Evolutionary conservation across 2,888 invertebrate species (phyloP), one percentile per base, ranked within the genome.

Genomic region (Catocala nupta): DNA sequence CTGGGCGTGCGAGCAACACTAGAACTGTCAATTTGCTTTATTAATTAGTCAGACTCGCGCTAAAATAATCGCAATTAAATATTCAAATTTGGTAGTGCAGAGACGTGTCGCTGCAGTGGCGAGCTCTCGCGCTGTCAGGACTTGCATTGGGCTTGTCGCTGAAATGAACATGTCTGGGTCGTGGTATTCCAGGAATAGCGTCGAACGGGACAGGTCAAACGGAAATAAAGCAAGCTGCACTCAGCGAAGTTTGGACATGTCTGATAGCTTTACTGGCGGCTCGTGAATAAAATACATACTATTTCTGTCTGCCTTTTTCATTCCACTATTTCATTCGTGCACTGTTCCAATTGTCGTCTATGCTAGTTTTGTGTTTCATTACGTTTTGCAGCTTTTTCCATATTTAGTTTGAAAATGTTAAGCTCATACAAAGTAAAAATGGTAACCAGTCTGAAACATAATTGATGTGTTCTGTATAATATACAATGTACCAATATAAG

Each of bases 201-300:
- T 90, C 88, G 88, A 90, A 86, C 89, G 88, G 84, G 90, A 89
- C 91, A 88, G 91, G 89, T 92, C 92, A 88, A 91, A 91, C 92
- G 92, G 91, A 93, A 92, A 92, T 92, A 93, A 91, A 92, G 89
- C 90, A 86, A 84, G 83, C 90, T 90, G 90, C 90, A 90, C 90
- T 91, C 90, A 88, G 82, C 87, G 82, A 89, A 93, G 85, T 92
- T 92, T 90, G 89, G 90, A 92, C 92, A 89, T 89, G 90, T 90
- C 91, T 90, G 89, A 90, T 90, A 89, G 90, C 86, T 87, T 82
- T 82, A 82, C 86, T 85, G 87, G 86, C 87, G 85, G 88, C 87
- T 89, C 82, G 81, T 91, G 91, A 91, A 91, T 91, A 90, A 91
- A 90, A 90, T 90, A 90, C 82, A 86, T 75, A 81, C 83, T 84